A percentile compares a stretch with the other conserved stretches of the same genome.
Evolutionary conservation across 2,797 vertebrate species (phyloP).

Genomic region (Sebastes taczanowskii): DNA sequence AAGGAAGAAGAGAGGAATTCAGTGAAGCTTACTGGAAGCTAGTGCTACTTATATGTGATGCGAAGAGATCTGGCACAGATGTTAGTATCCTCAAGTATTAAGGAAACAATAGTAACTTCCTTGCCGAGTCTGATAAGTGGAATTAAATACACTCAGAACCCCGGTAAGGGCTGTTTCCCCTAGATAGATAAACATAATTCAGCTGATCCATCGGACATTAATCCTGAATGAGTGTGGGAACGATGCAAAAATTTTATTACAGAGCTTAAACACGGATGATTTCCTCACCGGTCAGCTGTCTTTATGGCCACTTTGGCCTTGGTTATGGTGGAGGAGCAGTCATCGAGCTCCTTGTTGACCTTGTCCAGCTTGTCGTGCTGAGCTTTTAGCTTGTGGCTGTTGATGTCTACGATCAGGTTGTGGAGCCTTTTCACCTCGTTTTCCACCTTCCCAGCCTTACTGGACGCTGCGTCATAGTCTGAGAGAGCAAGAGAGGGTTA

Average conservation of each 20-base stretch:
- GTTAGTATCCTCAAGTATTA: neutral
- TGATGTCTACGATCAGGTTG: slow-evolving; percentile 92
- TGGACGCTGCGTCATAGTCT: slow-evolving; percentile 87
- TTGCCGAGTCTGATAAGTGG: fast-evolving
- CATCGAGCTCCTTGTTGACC: slow-evolving; percentile 90
- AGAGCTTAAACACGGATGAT: neutral
- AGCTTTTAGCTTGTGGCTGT: slow-evolving; percentile 90
- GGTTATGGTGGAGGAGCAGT: slow-evolving; percentile 88
- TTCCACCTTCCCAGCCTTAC: slow-evolving; percentile 88
- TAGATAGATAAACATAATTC: neutral
- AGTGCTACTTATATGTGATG: neutral
- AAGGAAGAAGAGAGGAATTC: neutral
- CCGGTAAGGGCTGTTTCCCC: neutral
- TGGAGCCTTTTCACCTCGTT: slow-evolving; percentile 90
- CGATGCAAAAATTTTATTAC: neutral
- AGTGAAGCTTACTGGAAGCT: neutral
- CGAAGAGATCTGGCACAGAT: neutral
- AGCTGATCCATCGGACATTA: neutral
- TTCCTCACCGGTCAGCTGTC: slow-evolving; percentile 89
- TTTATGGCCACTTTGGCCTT: slow-evolving; percentile 95
- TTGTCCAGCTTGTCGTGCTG: slow-evolving; percentile 93
- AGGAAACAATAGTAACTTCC: neutral
- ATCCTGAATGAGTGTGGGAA: neutral
- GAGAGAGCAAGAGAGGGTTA: neutral
- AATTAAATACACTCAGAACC: neutral